Conservation (phyloP, 64 coral and sea anemone species). For the Stichodactyla helianthus region DNA sequence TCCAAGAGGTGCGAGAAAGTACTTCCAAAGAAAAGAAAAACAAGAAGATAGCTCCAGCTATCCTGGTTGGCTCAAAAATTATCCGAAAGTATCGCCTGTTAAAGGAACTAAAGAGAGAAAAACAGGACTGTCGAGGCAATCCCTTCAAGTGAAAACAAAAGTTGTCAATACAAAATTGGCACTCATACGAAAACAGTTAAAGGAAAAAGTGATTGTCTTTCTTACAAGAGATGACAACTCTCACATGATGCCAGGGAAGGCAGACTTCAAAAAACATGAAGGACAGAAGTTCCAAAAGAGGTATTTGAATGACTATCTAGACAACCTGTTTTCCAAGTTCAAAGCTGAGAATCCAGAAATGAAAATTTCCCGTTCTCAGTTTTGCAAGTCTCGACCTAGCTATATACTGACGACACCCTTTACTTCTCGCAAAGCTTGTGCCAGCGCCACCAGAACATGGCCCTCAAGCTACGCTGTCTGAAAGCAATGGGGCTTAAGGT, state of each 20-base stretch:
- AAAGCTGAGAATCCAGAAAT: slow-evolving; percentile 40
- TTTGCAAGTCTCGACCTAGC: not conserved
- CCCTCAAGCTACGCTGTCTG: slow-evolving; percentile 26
- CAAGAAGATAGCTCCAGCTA: not conserved
- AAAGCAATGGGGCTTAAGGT: slow-evolving; percentile 9
- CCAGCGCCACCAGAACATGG: slow-evolving; percentile 49
- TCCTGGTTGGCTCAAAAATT: not conserved
- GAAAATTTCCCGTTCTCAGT: not conserved
- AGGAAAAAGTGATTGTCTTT: not conserved
- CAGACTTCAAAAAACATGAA: slow-evolving; percentile 16
- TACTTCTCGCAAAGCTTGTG: slow-evolving; percentile 32
- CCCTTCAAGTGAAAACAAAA: not conserved
- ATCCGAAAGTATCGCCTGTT: not conserved
- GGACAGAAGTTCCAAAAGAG: slow-evolving; percentile 33
- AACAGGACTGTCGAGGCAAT: not conserved
- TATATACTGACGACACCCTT: slow-evolving; percentile 45
- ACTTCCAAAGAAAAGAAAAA: not conserved
- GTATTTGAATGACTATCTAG: slow-evolving; percentile 38
- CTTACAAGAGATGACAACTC: slow-evolving; percentile 35
- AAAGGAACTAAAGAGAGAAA: not conserved
- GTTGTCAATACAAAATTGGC: not conserved
- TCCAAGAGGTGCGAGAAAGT: not conserved
- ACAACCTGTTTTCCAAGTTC: slow-evolving; percentile 31
- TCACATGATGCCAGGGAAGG: slow-evolving; percentile 36
- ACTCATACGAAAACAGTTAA: not conserved